A percentile compares a stretch with the other conserved stretches of the same genome.
Conservation (phyloP, 2,888 invertebrate species). For the Caenorhabditis becei region DNA sequence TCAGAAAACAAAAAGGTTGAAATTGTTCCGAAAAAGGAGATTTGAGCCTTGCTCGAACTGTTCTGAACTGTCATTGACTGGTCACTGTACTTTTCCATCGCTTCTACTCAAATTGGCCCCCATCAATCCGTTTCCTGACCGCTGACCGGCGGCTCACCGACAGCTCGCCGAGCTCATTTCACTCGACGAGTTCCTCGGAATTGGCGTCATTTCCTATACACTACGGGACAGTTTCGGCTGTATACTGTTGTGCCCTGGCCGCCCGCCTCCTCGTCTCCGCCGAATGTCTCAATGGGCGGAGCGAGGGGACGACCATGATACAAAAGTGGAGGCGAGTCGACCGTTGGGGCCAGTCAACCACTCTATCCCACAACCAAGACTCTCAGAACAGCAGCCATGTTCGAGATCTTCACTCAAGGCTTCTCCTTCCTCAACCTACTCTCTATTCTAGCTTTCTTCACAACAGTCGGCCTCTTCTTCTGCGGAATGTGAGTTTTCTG, state of each 20-base stretch:
- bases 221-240: conserved; percentile 17
- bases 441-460: conserved; percentile 86
- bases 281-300: conserved; percentile 55
- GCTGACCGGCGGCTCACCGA: conserved; percentile 26
- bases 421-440: conserved; percentile 79
- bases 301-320: conserved; percentile 32
- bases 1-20: no score
- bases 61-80: conserved; percentile 26
- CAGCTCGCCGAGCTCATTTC: conserved; percentile 35
- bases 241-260: conserved; percentile 13
- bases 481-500: conserved; percentile 82
- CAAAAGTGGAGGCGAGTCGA: conserved; percentile 52
- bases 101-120: conserved; percentile 7
- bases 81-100: conserved; percentile 25
- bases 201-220: conserved; percentile 27
- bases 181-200: conserved; percentile 17
- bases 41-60: background rate
- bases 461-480: conserved; percentile 90
- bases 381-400: conserved; percentile 64
- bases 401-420: conserved; percentile 79
- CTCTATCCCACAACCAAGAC: conserved; percentile 4
- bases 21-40: background rate
- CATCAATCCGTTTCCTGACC: background rate
- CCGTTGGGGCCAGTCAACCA: conserved; percentile 26
- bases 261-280: conserved; percentile 50